These are phyloP conservation scores for Lottia scabra DNA, from an alignment of 2,888 invertebrate species.

Conservation along the genomic window DNA sequence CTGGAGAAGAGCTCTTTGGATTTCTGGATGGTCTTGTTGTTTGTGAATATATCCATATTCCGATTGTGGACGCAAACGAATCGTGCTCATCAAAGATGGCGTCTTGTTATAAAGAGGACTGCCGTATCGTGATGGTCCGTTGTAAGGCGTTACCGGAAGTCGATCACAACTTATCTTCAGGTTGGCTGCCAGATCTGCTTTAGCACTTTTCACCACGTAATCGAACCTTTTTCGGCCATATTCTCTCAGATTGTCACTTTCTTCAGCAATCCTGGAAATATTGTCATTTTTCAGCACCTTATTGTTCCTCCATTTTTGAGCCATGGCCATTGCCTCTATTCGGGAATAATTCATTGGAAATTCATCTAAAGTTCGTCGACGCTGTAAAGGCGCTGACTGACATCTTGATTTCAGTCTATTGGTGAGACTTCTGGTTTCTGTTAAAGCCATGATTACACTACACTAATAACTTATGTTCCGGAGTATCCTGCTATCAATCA, in stretches of 20 bases:
- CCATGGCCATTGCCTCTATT: conserved; percentile 36
- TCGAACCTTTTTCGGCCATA: conserved; percentile 50
- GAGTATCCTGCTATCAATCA: background rate
- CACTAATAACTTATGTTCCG: background rate
- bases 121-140: conserved; percentile 43
- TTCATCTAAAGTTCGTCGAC: conserved; percentile 42
- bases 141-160: conserved; percentile 20
- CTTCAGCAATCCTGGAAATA: conserved; percentile 28
- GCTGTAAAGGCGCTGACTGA: conserved; percentile 40
- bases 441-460: background rate
- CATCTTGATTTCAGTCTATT: background rate
- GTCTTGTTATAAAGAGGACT: conserved; percentile 44
- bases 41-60: conserved; percentile 26
- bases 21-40: conserved; percentile 36
- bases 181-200: background rate
- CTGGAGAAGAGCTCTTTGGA: conserved; percentile 38
- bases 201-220: conserved; percentile 29
- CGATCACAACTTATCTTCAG: background rate
- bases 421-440: background rate
- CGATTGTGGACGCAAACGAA: conserved; percentile 42
- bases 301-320: conserved; percentile 30
- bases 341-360: conserved; percentile 46
- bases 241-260: conserved; percentile 41
- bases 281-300: conserved; percentile 25
- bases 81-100: conserved; percentile 40